phyloP scores from a whole-genome alignment of 2,888 invertebrate species.

The Coelopa pilipes region DNA sequence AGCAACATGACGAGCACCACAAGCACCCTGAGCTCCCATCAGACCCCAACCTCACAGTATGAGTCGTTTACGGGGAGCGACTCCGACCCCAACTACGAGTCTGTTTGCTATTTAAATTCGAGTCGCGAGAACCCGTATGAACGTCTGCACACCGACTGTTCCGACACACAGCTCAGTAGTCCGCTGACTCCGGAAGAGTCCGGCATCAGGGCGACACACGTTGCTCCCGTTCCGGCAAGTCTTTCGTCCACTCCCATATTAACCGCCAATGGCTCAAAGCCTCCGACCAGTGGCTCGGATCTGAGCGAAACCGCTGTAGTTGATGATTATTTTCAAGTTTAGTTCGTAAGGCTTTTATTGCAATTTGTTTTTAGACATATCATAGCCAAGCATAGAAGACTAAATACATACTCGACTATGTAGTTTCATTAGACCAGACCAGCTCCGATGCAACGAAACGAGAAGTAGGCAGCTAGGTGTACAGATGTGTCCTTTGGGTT shows the following conservation, averaged over 20 bases:
- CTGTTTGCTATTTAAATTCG: constrained; percentile 77
- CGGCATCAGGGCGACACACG: constrained; percentile 38
- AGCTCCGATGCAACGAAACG: background rate
- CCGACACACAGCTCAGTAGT: constrained; percentile 57
- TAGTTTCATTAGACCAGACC: constrained; percentile 2
- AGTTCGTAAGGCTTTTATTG: constrained; percentile 24
- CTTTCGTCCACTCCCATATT: too few relatives aligned
- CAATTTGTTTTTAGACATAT: constrained; percentile 37
- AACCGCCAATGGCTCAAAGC: constrained; percentile 44
- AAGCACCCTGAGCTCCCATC: constrained; percentile 64
- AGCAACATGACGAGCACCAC: constrained; percentile 51
- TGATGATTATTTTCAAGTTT: constrained; percentile 67
- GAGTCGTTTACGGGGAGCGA: constrained; percentile 84
- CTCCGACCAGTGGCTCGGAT: constrained; percentile 35
- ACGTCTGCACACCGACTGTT: constrained; percentile 68
- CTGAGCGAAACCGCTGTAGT: constrained; percentile 56
- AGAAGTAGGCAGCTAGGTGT: constrained; percentile 2
- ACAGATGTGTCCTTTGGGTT: too few relatives aligned
- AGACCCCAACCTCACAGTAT: constrained; percentile 77
- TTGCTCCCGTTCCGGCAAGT: background rate
- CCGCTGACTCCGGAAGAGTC: constrained; percentile 47
- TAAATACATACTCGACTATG: background rate
- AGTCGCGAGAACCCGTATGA: constrained; percentile 75
- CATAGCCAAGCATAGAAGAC: constrained; percentile 16
- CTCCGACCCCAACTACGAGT: constrained; percentile 85